phyloP scores from a whole-genome alignment of 1,140 invertebrate genomes.

The Cepaea nemoralis region DNA sequence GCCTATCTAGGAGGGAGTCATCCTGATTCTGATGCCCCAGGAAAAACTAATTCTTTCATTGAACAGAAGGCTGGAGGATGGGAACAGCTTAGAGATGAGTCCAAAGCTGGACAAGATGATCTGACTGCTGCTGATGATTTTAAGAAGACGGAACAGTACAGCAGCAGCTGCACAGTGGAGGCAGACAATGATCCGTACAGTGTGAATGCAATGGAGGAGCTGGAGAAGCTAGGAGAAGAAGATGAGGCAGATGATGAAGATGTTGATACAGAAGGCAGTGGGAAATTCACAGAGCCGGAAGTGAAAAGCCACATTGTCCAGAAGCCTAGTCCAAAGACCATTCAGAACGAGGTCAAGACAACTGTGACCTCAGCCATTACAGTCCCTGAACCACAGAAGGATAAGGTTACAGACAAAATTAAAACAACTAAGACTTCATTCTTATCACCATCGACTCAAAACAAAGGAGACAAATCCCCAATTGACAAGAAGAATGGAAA shows the following conservation, averaged over 20 bases:
- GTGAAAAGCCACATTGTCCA: neutral
- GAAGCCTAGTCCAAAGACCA: neutral
- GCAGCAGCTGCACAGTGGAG: slow-evolving; percentile 28
- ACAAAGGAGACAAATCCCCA: slow-evolving; percentile 19
- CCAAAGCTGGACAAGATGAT: slow-evolving; percentile 16
- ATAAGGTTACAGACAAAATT: neutral
- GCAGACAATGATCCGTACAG: slow-evolving; percentile 64
- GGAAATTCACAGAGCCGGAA: neutral
- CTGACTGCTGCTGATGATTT: neutral
- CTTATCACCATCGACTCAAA: neutral
- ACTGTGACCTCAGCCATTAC: neutral
- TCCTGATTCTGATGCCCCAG: slow-evolving; percentile 12
- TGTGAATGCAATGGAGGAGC: slow-evolving; percentile 67
- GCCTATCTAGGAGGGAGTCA: neutral
- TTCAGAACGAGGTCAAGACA: neutral
- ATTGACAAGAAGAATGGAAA: slow-evolving; percentile 25
- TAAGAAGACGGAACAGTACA: neutral
- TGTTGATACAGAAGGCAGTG: neutral
- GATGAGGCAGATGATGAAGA: slow-evolving; percentile 49
- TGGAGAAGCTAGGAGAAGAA: slow-evolving; percentile 64
- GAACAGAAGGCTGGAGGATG: slow-evolving; percentile 23
- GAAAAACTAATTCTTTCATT: neutral
- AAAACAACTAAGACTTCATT: neutral
- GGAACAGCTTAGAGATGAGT: slow-evolving; percentile 10
- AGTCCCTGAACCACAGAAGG: neutral